Evolutionary conservation across 2,797 vertebrate genomes (phyloP).

Genomic region (Antennarius maculatus): DNA sequence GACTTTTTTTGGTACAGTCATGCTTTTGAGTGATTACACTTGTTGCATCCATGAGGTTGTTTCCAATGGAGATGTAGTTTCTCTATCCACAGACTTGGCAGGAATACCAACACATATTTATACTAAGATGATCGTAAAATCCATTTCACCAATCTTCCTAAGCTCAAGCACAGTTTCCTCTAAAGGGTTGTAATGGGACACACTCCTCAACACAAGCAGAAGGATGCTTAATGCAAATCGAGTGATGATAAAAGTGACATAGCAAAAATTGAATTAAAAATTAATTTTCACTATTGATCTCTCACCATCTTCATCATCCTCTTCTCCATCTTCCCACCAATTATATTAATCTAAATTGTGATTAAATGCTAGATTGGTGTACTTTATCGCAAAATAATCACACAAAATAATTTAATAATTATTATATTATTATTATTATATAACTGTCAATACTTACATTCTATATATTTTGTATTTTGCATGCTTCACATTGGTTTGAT

Average conservation of each 20-base stretch:
- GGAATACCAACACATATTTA: background rate
- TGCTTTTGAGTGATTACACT: constrained; percentile 13
- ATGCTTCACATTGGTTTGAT: too few species aligned
- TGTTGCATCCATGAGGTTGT: constrained; percentile 14
- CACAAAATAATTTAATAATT: too few species aligned
- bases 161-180: background rate
- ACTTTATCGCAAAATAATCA: too few species aligned
- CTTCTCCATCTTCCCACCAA: too few species aligned
- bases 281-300: too few species aligned
- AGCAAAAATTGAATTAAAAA: too few species aligned
- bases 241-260: background rate
- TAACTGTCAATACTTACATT: too few species aligned
- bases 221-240: background rate
- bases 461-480: too few species aligned
- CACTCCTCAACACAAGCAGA: background rate
- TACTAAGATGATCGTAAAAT: background rate
- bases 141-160: background rate
- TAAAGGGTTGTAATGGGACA: background rate
- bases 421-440: too few species aligned
- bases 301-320: too few species aligned
- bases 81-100: background rate
- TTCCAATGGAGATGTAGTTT: background rate
- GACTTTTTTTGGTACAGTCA: constrained; percentile 15
- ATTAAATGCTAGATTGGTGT: too few species aligned
- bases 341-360: too few species aligned